phyloP scores from a whole-genome alignment of 1,140 invertebrate species.

The Colletes gigas region DNA sequence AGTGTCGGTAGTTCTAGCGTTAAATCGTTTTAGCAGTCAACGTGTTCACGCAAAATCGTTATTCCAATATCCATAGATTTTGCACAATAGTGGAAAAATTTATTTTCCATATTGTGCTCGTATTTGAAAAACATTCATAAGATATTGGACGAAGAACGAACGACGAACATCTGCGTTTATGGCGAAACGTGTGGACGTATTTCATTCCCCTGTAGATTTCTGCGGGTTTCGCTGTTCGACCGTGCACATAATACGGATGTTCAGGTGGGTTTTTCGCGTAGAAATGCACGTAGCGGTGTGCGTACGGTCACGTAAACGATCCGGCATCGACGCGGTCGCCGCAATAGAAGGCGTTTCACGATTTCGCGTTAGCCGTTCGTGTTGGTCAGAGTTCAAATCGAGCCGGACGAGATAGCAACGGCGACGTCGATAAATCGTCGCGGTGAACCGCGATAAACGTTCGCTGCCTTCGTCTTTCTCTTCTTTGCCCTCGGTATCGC shows the following conservation, averaged over 20 bases:
- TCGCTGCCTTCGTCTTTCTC: constrained; percentile 50
- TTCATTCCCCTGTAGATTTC: neutral
- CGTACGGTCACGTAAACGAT: constrained; percentile 14
- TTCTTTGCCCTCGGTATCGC: constrained; percentile 51
- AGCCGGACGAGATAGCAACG: constrained; percentile 63
- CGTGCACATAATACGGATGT: neutral
- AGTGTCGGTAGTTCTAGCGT: no score
- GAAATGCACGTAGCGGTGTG: neutral
- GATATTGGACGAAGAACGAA: neutral
- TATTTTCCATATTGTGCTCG: neutral
- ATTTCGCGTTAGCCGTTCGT: constrained; percentile 56
- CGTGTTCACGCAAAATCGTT: no score
- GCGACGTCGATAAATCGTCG: constrained; percentile 66
- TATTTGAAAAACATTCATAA: neutral
- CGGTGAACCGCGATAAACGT: constrained; percentile 65
- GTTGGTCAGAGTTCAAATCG: constrained; percentile 65
- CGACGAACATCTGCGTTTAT: neutral
- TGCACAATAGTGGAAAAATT: no score
- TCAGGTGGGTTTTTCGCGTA: neutral
- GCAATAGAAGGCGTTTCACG: constrained; percentile 52
- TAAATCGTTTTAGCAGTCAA: no score
- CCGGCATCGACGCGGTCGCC: constrained; percentile 32
- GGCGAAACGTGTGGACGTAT: neutral
- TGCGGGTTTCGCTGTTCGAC: neutral
- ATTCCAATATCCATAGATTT: no score